Evolutionary conservation across 2,113 vertebrate genomes (phyloP), one percentile per base, ranked within the genome.

Genomic region (Osmerus mordax): DNA sequence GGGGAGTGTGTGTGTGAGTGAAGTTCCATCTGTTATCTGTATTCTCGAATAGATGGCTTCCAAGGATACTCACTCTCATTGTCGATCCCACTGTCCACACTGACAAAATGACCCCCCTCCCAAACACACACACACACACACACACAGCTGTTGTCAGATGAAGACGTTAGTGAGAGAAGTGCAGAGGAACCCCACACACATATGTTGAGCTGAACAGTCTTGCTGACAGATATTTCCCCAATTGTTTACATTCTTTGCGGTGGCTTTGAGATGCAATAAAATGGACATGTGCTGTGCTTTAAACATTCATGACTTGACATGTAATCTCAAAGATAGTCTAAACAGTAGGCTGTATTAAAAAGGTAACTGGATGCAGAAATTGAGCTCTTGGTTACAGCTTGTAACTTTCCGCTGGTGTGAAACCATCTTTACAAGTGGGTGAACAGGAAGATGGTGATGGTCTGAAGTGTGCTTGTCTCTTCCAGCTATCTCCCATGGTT

Each of bases 401-500:
- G 55, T 56, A 56, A 56, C 15, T 56, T 11, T 18, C 15, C 55
- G 11, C 15, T 16, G 55, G 15, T 56, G 15, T 18, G n/a, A 56
- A 9, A 16, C 11, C 7, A 56, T 56, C 3, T 56, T 18, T 2
- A 11, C 2, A 65, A 29, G 19, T 21, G 16, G 19, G 25, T 21
- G n/a, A 59, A 15, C 14, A 9, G 41, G n/a, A 60, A 60, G 47
- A 7, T 5, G 13, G 4, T 21, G 41, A 11, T 47, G 41, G 41
- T 47, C 41, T 47, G 8, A 47, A 1, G 41, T 47, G 59, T 74
- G 36, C 1, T 83, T n/a, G 84, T 52, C 88, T 65, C 67, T 79
- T 80, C 12, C 72, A 97, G 96, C 91, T 99, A 98, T 87, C 93
- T 99, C 67, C 97, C 97, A 0, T 99, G 97, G 97, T 99, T 98